Conservation (phyloP, 2,888 invertebrate species). For the Tribolium freemani region DNA sequence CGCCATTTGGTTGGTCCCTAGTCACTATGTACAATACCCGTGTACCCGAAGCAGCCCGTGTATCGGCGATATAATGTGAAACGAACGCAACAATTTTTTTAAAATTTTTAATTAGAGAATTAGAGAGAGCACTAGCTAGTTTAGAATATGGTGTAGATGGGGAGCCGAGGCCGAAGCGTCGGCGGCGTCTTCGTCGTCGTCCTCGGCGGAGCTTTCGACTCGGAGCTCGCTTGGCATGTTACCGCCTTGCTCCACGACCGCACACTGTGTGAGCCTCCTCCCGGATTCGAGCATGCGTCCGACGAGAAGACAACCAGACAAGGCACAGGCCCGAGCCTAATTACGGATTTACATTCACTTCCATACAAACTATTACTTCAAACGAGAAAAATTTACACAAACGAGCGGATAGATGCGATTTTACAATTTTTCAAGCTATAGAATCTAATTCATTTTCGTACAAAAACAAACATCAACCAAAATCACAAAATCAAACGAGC, state of each 20-base stretch:
- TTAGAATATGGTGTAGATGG: conserved; percentile 54
- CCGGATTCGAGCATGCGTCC: conserved; percentile 66
- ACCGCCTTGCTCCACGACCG: conserved; percentile 67
- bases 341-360: conserved; percentile 46
- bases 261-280: conserved; percentile 66
- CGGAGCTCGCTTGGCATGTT: conserved; percentile 66
- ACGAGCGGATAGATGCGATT: neutral
- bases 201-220: conserved; percentile 62
- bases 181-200: conserved; percentile 60
- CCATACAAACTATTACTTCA: conserved; percentile 6
- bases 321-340: conserved; percentile 37
- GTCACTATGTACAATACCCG: conserved; percentile 68
- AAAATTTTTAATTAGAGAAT: conserved; percentile 24
- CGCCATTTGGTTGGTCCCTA: conserved; percentile 69
- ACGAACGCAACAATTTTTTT: conserved; percentile 57
- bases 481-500: too few species aligned
- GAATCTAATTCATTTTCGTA: too few species aligned
- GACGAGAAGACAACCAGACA: conserved; percentile 40
- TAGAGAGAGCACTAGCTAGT: conserved; percentile 56
- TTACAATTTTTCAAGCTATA: too few species aligned
- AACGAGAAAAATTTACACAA: neutral
- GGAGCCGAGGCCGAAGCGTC: conserved; percentile 56
- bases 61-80: conserved; percentile 60
- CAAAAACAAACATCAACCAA: too few species aligned
- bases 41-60: conserved; percentile 65